Percentiles rank a stretch among this genome's conserved stretches.
These are phyloP conservation scores for Emmelina monodactyla DNA, from an alignment of 2,888 invertebrate genomes.

Conservation along the genomic window DNA sequence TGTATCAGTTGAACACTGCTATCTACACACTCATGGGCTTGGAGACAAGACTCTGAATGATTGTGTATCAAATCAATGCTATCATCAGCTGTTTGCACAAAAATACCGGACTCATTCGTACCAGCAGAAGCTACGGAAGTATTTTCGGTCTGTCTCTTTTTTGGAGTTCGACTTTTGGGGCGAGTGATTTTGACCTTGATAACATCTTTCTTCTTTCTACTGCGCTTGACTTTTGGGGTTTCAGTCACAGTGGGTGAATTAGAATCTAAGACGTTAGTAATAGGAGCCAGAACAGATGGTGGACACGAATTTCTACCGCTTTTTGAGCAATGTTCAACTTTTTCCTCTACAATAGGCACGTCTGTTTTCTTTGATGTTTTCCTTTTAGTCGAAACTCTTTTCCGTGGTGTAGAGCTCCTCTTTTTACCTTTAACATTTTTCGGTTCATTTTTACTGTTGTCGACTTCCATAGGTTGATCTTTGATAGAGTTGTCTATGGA, in stretches of 20 bases:
- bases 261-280: slow-evolving; percentile 11
- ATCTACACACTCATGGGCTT: slow-evolving; percentile 38
- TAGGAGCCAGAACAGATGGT: slow-evolving; percentile 22
- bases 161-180: slow-evolving; percentile 21
- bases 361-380: slow-evolving; percentile 17
- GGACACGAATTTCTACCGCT: slow-evolving; percentile 37
- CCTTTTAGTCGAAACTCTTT: slow-evolving; percentile 18
- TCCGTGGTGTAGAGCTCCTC: slow-evolving; percentile 38
- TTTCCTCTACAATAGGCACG: slow-evolving; percentile 33
- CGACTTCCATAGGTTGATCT: slow-evolving; percentile 15
- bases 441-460: slow-evolving; percentile 6
- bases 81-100: slow-evolving; percentile 23
- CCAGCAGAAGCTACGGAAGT: no score
- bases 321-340: slow-evolving; percentile 29
- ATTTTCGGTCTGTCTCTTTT: slow-evolving; percentile 3
- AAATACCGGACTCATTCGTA: slow-evolving; percentile 32
- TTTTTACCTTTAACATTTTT: slow-evolving; percentile 23
- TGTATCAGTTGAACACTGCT: slow-evolving; percentile 39
- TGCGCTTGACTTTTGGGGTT: no score
- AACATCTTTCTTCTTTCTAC: slow-evolving; percentile 36
- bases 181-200: slow-evolving; percentile 51
- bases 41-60: slow-evolving; percentile 50
- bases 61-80: slow-evolving; percentile 50
- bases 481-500: slow-evolving; percentile 18
- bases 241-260: no score